Base-by-base conservation (phyloP, 2,113 vertebrate genomes). In the Zingel zingel region DNA sequence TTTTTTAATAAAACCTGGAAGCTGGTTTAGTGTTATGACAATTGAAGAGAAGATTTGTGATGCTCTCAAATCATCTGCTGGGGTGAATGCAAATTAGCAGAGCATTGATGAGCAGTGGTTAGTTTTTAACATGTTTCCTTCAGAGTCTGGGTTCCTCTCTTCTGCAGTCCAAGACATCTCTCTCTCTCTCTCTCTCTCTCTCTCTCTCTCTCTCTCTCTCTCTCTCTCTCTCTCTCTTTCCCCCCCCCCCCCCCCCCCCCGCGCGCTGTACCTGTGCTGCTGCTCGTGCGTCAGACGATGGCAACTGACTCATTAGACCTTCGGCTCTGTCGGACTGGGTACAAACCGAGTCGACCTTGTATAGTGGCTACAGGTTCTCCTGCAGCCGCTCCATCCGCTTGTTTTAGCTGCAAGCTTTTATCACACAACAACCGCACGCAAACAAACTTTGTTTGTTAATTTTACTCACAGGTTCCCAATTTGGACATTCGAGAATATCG, bases 271-370 rank as follows among this genome's bases (percentile, higher is more conserved):
- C 86, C 88, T 91, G 84, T 48, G 25, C 75, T 2, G 61, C 72
- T n/a, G 12, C 27, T 45, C 33, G 84, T 83, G 77, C 83, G 88
- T 91, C 92, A 89, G 53, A 77, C n/a, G 75, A 76, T 82, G 83
- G 72, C 63, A 65, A 23, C 36, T 16, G 48, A 12, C 1, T 78
- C 66, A 23, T 68, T 30, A 79, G 43, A 56, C 6, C 62, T 15
- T 4, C 45, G 63, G 14, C 65, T n/a, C 18, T 1, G 66, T 43
- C 21, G 18, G 36, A 18, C 43, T n/a, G 70, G 30, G 77, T 45
- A 47, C 85, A 88, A 57, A 85, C 2, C 47, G 77, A 39, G 6
- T 68, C 58, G 54, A 89, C 48, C 72, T 18, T 2, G 51, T 45
- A 1, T 39, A 21, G 83, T 19, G 54, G 16, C 13, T n/a, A 7